Evolutionary conservation across 2,888 invertebrate genomes (phyloP).

Genomic region (Habroteleia sp.): DNA sequence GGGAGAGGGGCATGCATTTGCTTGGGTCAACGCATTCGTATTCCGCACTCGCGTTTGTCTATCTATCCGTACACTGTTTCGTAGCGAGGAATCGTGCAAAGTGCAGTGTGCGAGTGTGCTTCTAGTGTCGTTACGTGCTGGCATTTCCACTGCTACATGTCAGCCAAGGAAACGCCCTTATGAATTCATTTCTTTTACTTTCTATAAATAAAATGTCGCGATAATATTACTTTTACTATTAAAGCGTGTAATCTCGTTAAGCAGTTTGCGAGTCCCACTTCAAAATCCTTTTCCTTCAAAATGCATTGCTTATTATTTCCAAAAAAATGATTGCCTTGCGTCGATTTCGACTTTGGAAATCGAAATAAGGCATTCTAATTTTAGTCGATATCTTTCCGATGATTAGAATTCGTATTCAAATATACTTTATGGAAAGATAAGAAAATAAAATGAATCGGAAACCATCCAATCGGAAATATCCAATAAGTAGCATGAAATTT

Average conservation of each 20-base stretch:
- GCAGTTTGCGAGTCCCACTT: no score
- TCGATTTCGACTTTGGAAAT: no score
- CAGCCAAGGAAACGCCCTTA: constrained; percentile 62
- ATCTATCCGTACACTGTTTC: constrained; percentile 65
- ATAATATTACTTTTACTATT: constrained; percentile 21
- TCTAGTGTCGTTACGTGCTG: constrained; percentile 71
- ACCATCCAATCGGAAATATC: no score
- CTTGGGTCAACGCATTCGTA: constrained; percentile 74
- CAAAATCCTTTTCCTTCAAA: no score
- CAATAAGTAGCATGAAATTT: constrained; percentile 17
- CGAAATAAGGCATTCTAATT: no score
- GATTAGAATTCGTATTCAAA: no score
- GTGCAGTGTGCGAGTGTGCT: constrained; percentile 75
- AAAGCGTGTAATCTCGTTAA: background rate
- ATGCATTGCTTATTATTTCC: no score
- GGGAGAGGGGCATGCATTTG: constrained; percentile 77
- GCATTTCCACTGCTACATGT: constrained; percentile 50
- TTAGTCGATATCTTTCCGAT: no score
- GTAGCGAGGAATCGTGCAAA: constrained; percentile 66
- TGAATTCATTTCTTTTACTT: constrained; percentile 52
- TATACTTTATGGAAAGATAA: no score
- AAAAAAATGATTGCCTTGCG: no score
- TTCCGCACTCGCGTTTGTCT: constrained; percentile 68
- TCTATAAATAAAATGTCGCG: constrained; percentile 35
- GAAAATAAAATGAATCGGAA: no score